Percentiles rank a stretch among this genome's conserved stretches.
Conservation (phyloP, 2,113 vertebrate species). For the Microtus ochrogaster region DNA sequence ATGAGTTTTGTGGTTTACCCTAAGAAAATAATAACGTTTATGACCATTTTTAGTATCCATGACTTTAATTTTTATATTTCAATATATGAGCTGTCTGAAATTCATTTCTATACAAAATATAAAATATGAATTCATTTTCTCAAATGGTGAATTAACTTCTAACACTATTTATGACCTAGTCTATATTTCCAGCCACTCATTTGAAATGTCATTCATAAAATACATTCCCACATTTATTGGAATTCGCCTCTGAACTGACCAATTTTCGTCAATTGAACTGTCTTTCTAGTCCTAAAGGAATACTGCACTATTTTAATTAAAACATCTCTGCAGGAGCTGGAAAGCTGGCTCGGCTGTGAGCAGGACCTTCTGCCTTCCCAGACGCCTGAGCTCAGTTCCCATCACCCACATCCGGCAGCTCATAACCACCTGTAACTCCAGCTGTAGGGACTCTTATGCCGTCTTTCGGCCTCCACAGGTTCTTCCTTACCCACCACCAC, state of each 20-base stretch:
- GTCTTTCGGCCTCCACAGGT: no score
- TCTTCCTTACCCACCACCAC: not conserved
- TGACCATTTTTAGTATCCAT: constrained; percentile 38
- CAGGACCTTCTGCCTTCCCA: not conserved
- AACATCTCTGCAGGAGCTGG: not conserved
- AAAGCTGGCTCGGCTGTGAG: not conserved
- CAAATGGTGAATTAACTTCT: not conserved
- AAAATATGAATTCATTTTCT: constrained; percentile 45
- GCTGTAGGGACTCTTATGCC: not conserved
- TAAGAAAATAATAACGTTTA: constrained; percentile 57
- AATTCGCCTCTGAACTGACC: constrained; percentile 20
- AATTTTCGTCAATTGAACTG: not conserved
- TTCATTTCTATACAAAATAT: constrained; percentile 50
- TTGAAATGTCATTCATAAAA: constrained; percentile 22
- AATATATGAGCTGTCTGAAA: constrained; percentile 26
- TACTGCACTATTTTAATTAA: constrained; percentile 17
- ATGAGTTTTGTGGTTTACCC: constrained; percentile 8
- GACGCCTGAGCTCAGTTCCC: not conserved
- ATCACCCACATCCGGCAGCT: no score
- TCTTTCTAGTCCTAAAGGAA: constrained; percentile 20
- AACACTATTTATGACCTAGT: constrained; percentile 28
- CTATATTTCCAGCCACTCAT: not conserved
- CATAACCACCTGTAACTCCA: not conserved
- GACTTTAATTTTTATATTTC: constrained; percentile 50
- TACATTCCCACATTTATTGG: constrained; percentile 5